Base-by-base conservation (phyloP, 1,140 invertebrate species). In the Zaprionus inermis region DNA sequence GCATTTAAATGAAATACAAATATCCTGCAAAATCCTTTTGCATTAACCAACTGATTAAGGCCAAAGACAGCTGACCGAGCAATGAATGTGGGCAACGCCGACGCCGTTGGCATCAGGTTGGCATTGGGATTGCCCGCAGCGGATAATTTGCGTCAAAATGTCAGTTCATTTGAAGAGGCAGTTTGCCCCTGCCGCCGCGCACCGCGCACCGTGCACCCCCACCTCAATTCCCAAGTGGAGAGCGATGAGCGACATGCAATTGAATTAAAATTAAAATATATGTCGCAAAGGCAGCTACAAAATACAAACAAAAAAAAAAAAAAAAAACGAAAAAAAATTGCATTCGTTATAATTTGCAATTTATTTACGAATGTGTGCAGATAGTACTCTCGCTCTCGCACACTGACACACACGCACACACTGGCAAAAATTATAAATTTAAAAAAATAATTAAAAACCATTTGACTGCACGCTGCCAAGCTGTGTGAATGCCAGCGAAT, bases 251-350 rank as follows among this genome's bases (percentile, higher is more conserved):
- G 78, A 73, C 78, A 64, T 85, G 81, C 77, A 84, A 85, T 84
- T 84, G 81, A 84, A 84, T 84, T 84, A 84, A 84, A 84, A 84
- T 84, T 84, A 84, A 84, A 84, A 84, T 85, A 83, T 79, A 72
- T 64, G 58, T 30, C 69, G 61, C 55, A 77, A 84, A 60, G 36
- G 73, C 60, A 44, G n/a, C 38, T 44, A n/a, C 41, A 55, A 41
- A 52, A 54, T 6, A 32, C 24, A 28, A 28, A 4, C 3, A 28
- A 28, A 24, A 24, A 28, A 28, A 28, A 28, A 28, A 28, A 5
- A 28, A 32, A 32, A 9, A 32, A 24, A 61, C 30, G 59, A 60
- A 54, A 58, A 81, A 67, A 44, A 44, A 44, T 16, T 72, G 60
- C 55, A 84, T 69, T 67, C 65, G 77, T 71, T 70, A 84, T 84